Percentiles rank a stretch among this genome's conserved stretches.
phyloP scores from a whole-genome alignment of 2,888 invertebrate genomes.

The Idaea straminata region DNA sequence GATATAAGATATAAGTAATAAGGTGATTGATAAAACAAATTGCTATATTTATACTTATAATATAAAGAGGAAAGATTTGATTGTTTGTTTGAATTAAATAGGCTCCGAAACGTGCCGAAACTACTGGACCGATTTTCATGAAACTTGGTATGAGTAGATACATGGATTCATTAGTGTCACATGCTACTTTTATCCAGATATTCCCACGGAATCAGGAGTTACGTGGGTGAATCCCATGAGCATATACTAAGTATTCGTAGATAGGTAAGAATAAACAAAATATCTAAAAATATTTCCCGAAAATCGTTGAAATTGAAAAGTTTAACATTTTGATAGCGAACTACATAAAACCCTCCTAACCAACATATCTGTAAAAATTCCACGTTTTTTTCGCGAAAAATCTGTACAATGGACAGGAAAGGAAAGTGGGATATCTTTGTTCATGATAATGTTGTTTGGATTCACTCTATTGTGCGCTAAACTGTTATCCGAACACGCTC shows the following conservation, averaged over 20 bases:
- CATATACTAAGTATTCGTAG: neutral
- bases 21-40: no score
- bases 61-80: neutral
- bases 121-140: neutral
- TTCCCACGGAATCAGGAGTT: neutral
- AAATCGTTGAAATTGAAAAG: no score
- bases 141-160: neutral
- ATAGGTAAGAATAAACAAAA: no score
- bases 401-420: constrained; percentile 23
- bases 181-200: neutral
- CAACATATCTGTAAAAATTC: neutral
- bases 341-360: neutral
- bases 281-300: no score
- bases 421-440: constrained; percentile 45
- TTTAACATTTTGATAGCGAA: no score
- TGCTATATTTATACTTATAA: neutral
- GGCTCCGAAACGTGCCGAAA: neutral
- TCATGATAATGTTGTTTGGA: constrained; percentile 27
- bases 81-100: neutral
- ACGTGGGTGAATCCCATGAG: neutral
- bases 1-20: no score
- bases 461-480: constrained; percentile 15
- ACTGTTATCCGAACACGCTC: constrained; percentile 1
- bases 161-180: neutral
- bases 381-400: neutral